Percentiles rank a stretch among this genome's conserved stretches.
phyloP scores from a whole-genome alignment of 2,797 vertebrate genomes.

The Euthynnus affinis region DNA sequence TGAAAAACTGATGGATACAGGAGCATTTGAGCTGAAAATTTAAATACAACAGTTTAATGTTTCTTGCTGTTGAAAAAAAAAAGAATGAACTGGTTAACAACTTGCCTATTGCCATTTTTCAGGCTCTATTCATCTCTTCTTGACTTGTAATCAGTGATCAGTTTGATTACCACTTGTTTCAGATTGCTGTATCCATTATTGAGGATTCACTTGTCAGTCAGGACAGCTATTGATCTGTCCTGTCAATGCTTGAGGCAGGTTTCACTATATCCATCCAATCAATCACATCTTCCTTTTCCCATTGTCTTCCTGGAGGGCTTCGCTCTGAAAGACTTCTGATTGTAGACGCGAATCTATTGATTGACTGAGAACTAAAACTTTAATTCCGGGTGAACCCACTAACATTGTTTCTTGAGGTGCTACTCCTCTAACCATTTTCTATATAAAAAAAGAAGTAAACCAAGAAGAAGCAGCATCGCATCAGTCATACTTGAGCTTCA shows the following conservation, averaged over 20 bases:
- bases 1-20: background rate
- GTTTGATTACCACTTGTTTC: slow-evolving; percentile 14
- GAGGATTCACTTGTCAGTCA: slow-evolving; percentile 53
- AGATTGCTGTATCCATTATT: background rate
- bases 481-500: slow-evolving; percentile 18
- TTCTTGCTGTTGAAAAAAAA: background rate
- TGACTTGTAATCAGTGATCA: slow-evolving; percentile 13
- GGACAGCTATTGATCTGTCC: slow-evolving; percentile 34
- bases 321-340: slow-evolving; percentile 41
- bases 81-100: background rate
- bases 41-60: background rate
- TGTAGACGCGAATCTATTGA: slow-evolving; percentile 49
- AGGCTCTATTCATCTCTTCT: background rate
- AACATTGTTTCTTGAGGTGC: slow-evolving; percentile 38
- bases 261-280: slow-evolving; percentile 48
- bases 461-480: background rate
- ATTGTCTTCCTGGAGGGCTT: slow-evolving; percentile 38
- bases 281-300: slow-evolving; percentile 28
- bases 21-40: background rate
- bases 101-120: background rate
- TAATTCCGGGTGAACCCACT: slow-evolving; percentile 65
- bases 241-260: slow-evolving; percentile 37
- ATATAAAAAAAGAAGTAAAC: slow-evolving; percentile 24
- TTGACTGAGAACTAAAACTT: slow-evolving; percentile 31
- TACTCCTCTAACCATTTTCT: slow-evolving; percentile 33